Evolutionary conservation across 2,888 invertebrate species (phyloP).

Genomic region (Pseudoips prasinana): DNA sequence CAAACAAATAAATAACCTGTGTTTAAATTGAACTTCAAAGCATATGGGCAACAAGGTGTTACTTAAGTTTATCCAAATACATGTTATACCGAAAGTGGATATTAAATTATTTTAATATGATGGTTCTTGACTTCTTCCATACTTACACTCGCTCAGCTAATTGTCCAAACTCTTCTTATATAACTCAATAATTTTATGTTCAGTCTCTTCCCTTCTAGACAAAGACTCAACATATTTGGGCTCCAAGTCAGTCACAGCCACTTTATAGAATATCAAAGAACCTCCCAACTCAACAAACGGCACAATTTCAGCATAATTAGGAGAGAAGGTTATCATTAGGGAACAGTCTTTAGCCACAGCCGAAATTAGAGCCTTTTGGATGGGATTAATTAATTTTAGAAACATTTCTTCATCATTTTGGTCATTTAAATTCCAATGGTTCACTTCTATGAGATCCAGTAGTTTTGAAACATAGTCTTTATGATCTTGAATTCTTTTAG

Average conservation of each 20-base stretch:
- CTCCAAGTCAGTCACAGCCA: slow-evolving; percentile 85
- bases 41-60: too few relatives aligned
- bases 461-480: slow-evolving; percentile 49
- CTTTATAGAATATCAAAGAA: slow-evolving; percentile 68
- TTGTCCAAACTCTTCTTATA: slow-evolving; percentile 39
- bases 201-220: slow-evolving; percentile 52
- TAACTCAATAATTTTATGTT: slow-evolving; percentile 48
- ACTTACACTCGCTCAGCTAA: slow-evolving; percentile 41
- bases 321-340: slow-evolving; percentile 83
- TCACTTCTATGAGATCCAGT: slow-evolving; percentile 36
- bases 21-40: too few relatives aligned
- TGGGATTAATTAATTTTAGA: slow-evolving; percentile 31
- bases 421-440: slow-evolving; percentile 40
- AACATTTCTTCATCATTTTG: slow-evolving; percentile 39
- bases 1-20: too few relatives aligned
- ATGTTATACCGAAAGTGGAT: too few relatives aligned
- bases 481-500: slow-evolving; percentile 19
- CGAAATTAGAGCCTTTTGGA: slow-evolving; percentile 75
- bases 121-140: slow-evolving; percentile 17
- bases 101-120: too few relatives aligned
- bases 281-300: slow-evolving; percentile 52
- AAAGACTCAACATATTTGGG: slow-evolving; percentile 79
- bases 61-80: too few relatives aligned
- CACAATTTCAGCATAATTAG: slow-evolving; percentile 32
- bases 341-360: slow-evolving; percentile 87